Base-by-base conservation (phyloP, 2,797 vertebrate species). In the Serranus cabrilla region DNA sequence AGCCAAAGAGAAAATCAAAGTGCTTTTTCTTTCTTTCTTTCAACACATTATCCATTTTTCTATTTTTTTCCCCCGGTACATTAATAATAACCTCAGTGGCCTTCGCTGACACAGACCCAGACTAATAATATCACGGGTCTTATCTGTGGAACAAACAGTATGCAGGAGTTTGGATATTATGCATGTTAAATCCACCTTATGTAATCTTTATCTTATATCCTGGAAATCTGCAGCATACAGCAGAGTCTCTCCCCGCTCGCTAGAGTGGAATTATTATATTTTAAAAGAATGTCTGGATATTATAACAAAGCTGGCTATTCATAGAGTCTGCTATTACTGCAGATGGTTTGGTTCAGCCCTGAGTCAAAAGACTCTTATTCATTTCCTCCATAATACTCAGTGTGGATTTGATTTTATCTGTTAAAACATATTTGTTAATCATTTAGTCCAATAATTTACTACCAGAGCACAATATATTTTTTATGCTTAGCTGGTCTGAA, bases 151-250 rank as follows among this genome's bases (percentile, higher is more conserved):
- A 40, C 39, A 81, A 68, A 79, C 49, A 76, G 20, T 49, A 82
- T 70, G 71, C 64, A 70, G 49, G 49, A 59, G 46, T 76, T 74
- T 83, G 62, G 73, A 60, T 83, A 80, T 58, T 39, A 70, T 69
- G 59, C 56, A 58, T 70, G 60, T 71, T 76, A 79, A 92, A 88
- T 85, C 78, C 61, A 50, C 40, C 27, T 90, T 87, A 89, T 86
- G 84, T 85, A 91, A 89, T 79, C 46, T 69, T 57, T 50, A 59
- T 74, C 13, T 61, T 80, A 78, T 78, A 77, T 79, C 59, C 50
- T 63, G 74, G 51, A 78, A 79, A 81, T 81, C 50, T 69, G 73
- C 77, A 78, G 65, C 78, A 70, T 78, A 76, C 82, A 82, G 64
- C n/a, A 0, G 55, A 78, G 76, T 59, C 43, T 72, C 11, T 47